Conservation (phyloP, 2,888 invertebrate genomes). For the Teinopalpus imperialis region DNA sequence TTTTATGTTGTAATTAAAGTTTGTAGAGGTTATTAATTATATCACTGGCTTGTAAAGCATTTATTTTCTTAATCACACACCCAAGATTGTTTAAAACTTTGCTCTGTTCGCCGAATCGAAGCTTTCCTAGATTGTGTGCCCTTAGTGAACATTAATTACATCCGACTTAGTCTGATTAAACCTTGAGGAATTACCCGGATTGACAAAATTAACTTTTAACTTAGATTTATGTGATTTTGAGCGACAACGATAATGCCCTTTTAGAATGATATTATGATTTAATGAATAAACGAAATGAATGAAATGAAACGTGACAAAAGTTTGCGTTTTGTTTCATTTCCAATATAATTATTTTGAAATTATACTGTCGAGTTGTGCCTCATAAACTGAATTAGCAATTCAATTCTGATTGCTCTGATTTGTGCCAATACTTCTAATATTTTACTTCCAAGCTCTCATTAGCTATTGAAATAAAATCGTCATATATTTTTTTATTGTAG, state of each 20-base stretch:
- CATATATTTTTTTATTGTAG: too few relatives aligned
- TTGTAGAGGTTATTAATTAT: too few relatives aligned
- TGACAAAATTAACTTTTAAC: slow-evolving; percentile 82
- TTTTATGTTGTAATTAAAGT: too few relatives aligned
- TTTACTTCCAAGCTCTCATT: too few relatives aligned
- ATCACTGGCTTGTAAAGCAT: too few relatives aligned
- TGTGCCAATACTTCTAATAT: neutral
- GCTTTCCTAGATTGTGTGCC: slow-evolving; percentile 79
- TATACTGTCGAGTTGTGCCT: too few relatives aligned
- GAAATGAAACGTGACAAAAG: too few relatives aligned
- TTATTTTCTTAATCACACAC: slow-evolving; percentile 20
- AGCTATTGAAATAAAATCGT: too few relatives aligned
- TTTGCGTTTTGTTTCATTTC: too few relatives aligned
- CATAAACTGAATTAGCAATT: neutral
- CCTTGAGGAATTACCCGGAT: slow-evolving; percentile 81
- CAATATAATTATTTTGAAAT: too few relatives aligned
- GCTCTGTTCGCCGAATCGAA: slow-evolving; percentile 67
- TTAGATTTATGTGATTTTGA: slow-evolving; percentile 70
- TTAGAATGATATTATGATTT: slow-evolving; percentile 22
- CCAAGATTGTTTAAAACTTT: slow-evolving; percentile 55
- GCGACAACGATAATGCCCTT: slow-evolving; percentile 38
- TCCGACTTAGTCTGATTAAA: slow-evolving; percentile 81
- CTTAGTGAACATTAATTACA: slow-evolving; percentile 81
- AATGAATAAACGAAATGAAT: too few relatives aligned
- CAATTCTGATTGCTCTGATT: neutral